These are phyloP conservation scores for Solenopsis fugax DNA, from an alignment of 1,140 invertebrate species.

Conservation along the genomic window DNA sequence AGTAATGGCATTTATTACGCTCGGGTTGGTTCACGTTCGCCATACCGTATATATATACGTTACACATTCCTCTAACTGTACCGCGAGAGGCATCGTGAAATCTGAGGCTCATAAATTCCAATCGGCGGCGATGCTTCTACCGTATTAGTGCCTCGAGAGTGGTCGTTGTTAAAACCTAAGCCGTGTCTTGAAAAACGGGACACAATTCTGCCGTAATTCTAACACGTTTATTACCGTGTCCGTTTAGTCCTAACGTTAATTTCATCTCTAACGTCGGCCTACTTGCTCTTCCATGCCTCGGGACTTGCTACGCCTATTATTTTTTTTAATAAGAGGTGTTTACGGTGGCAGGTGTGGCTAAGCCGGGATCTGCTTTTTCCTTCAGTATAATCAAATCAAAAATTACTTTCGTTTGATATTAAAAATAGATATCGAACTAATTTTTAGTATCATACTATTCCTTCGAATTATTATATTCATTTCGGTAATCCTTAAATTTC, in stretches of 20 bases:
- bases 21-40: constrained; percentile 33
- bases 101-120: constrained; percentile 70
- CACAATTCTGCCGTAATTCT: constrained; percentile 70
- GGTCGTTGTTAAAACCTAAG: constrained; percentile 68
- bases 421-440: background rate
- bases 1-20: constrained; percentile 42
- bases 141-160: constrained; percentile 45
- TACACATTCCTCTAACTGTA: constrained; percentile 59
- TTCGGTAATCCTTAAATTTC: background rate
- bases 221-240: constrained; percentile 71
- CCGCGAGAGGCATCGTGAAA: constrained; percentile 35
- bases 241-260: constrained; percentile 49
- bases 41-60: background rate
- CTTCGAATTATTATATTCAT: background rate
- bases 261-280: constrained; percentile 46
- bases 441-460: background rate
- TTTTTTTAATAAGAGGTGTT: constrained; percentile 51
- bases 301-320: constrained; percentile 41
- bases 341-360: background rate
- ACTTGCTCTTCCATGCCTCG: constrained; percentile 42
- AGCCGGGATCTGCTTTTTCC: background rate
- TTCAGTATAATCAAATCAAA: background rate
- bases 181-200: constrained; percentile 64
- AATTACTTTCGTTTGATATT: background rate
- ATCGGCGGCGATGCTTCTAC: constrained; percentile 56